Evolutionary conservation across 1,140 invertebrate genomes (phyloP).

Genomic region (Plectrocnemia conspersa): DNA sequence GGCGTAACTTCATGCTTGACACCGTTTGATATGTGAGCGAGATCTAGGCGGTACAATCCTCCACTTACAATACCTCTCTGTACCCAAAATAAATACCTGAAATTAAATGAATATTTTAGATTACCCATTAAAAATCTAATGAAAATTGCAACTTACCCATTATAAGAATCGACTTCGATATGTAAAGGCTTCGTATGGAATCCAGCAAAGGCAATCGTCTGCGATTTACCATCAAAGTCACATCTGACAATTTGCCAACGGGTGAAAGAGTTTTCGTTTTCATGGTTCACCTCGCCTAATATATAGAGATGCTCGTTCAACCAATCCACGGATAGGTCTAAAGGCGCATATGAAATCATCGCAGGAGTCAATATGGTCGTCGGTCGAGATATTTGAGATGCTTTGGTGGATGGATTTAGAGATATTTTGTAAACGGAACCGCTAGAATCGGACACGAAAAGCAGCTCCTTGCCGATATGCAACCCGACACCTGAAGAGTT

Average conservation of each 20-base stretch:
- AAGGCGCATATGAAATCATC: conserved; percentile 56
- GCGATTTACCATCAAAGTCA: conserved; percentile 63
- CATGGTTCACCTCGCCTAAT: conserved; percentile 59
- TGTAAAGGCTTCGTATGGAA: conserved; percentile 64
- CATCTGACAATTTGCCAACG: conserved; percentile 71
- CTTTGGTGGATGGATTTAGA: conserved; percentile 27
- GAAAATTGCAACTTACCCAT: conserved; percentile 60
- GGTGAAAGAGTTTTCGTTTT: conserved; percentile 37
- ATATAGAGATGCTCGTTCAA: conserved; percentile 78
- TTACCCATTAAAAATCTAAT: neutral
- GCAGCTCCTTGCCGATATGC: conserved; percentile 61
- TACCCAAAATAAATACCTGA: conserved; percentile 79
- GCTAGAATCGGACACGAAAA: conserved; percentile 71
- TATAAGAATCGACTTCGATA: conserved; percentile 86
- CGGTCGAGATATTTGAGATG: conserved; percentile 41
- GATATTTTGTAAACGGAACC: conserved; percentile 56
- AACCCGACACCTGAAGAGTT: conserved; percentile 73
- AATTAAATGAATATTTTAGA: conserved; percentile 34
- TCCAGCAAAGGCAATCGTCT: conserved; percentile 62
- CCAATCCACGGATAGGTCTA: conserved; percentile 81
- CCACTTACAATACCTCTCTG: conserved; percentile 51
- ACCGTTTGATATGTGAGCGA: conserved; percentile 66
- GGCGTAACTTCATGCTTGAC: conserved; percentile 56
- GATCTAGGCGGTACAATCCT: conserved; percentile 73
- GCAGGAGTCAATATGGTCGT: conserved; percentile 54